Evolutionary conservation across 2,113 vertebrate genomes (phyloP).

Genomic region (Manacus vitellinus): DNA sequence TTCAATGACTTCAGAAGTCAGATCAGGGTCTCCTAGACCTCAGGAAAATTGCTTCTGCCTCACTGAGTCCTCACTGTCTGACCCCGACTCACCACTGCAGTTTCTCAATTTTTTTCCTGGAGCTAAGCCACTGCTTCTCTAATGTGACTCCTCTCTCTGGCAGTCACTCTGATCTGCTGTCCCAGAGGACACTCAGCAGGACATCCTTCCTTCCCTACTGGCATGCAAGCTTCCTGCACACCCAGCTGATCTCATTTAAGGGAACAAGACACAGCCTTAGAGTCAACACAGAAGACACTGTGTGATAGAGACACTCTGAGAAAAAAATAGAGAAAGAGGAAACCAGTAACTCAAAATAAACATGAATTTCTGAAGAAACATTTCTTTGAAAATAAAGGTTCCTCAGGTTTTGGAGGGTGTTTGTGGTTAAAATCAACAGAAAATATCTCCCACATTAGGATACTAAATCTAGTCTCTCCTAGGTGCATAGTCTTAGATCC

Average conservation of each 20-base stretch:
- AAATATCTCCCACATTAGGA: neutral
- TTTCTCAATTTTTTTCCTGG: neutral
- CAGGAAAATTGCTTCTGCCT: neutral
- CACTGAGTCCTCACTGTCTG: neutral
- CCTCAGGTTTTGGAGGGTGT: neutral
- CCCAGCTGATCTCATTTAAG: neutral
- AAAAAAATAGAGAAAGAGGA: neutral
- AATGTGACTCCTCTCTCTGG: neutral
- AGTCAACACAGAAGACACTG: neutral
- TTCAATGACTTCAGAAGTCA: neutral
- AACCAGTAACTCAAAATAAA: neutral
- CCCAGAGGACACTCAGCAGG: neutral
- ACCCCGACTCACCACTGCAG: neutral
- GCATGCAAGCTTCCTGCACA: neutral
- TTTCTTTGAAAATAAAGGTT: neutral
- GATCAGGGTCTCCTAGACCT: neutral
- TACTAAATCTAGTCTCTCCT: neutral
- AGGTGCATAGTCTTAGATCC: accelerated
- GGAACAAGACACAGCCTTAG: neutral
- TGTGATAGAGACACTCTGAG: neutral
- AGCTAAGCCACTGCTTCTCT: neutral
- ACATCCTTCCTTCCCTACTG: neutral
- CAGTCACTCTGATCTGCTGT: neutral
- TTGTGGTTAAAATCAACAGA: neutral
- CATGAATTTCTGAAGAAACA: neutral